A percentile compares a stretch with the other conserved stretches of the same genome.
phyloP scores from a whole-genome alignment of 2,797 vertebrate genomes.

The Falco concolor region DNA sequence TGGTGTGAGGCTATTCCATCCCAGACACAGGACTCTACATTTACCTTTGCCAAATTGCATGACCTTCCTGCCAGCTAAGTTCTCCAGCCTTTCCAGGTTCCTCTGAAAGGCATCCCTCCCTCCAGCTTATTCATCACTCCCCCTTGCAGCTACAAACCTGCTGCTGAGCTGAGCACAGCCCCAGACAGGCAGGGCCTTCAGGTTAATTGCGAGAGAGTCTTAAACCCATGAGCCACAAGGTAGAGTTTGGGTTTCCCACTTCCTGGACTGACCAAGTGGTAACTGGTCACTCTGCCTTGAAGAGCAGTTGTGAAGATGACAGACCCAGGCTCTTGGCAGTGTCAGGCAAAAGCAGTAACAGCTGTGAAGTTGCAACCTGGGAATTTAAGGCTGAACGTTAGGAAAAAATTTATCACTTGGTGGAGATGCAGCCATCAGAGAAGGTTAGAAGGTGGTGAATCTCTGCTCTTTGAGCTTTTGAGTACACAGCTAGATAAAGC shows the following conservation, averaged over 20 bases:
- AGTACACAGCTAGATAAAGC: not conserved
- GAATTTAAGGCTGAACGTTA: not conserved
- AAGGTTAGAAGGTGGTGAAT: not conserved
- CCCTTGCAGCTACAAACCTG: not conserved
- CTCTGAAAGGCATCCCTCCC: not conserved
- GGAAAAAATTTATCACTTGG: not conserved
- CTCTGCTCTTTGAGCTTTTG: not conserved
- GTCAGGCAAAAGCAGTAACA: not conserved
- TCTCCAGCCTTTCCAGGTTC: not conserved
- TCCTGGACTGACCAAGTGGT: not conserved
- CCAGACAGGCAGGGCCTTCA: not conserved
- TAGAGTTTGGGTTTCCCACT: not conserved
- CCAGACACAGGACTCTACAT: not conserved
- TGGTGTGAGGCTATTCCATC: not conserved
- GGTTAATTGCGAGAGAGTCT: not conserved
- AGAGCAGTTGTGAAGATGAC: not conserved
- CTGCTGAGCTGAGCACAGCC: not conserved
- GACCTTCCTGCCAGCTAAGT: not conserved
- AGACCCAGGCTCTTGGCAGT: not conserved
- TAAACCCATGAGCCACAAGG: not conserved
- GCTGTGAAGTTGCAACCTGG: not conserved
- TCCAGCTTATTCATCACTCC: not conserved
- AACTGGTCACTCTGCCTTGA: not conserved
- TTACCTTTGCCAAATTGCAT: not conserved
- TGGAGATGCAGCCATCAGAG: not conserved